A percentile compares a stretch with the other conserved stretches of the same genome.
phyloP scores from a whole-genome alignment of 2,113 vertebrate genomes.

The Noctilio leporinus region DNA sequence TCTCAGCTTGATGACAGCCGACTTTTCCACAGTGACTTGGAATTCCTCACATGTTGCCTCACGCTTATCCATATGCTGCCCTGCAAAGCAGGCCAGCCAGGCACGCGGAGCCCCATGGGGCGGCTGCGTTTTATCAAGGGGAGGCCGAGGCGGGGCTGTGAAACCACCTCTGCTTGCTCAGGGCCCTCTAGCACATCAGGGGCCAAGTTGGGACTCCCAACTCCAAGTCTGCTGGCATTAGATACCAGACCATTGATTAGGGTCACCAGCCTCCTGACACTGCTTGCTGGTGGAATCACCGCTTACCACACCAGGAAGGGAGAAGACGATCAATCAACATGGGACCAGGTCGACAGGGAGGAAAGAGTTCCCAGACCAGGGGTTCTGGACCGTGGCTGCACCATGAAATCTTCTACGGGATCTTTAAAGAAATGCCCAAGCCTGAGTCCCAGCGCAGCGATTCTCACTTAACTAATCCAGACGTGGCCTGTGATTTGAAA shows the following conservation, averaged over 20 bases:
- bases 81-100: accelerated
- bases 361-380: neutral
- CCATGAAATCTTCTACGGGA: neutral
- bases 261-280: neutral
- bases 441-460: neutral
- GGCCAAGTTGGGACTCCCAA: accelerated
- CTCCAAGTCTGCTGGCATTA: neutral
- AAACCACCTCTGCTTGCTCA: neutral
- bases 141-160: neutral
- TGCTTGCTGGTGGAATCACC: neutral
- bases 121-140: neutral
- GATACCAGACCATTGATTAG: neutral
- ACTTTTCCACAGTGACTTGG: neutral
- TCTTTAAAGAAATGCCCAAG: neutral
- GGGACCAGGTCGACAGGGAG: neutral
- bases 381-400: neutral
- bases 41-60: neutral
- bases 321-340: neutral
- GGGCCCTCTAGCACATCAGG: accelerated
- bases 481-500: neutral
- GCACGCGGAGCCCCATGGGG: too few species aligned
- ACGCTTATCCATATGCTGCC: neutral
- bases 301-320: neutral
- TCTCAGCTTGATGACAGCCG: neutral
- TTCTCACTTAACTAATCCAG: neutral